phyloP scores from a whole-genome alignment of 2,113 vertebrate species.

The Dipodomys spectabilis region DNA sequence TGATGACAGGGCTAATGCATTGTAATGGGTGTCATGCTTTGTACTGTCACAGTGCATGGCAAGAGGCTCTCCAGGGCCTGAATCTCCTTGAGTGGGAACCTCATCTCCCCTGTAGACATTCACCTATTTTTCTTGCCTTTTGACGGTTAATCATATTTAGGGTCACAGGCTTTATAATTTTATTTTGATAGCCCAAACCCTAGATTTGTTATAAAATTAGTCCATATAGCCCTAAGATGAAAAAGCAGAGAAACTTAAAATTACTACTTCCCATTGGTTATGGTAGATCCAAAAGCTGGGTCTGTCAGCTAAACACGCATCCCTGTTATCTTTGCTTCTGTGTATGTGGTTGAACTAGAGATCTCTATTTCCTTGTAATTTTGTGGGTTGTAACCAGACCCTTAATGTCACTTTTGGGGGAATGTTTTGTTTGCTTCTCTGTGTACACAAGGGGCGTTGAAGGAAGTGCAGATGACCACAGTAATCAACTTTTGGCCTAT shows the following conservation, averaged over 20 bases:
- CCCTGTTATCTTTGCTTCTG: background rate
- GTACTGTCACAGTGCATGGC: background rate
- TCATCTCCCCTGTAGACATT: background rate
- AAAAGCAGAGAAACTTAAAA: conserved; percentile 47
- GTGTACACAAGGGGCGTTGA: conserved; percentile 47
- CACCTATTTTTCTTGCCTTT: background rate
- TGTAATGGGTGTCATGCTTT: background rate
- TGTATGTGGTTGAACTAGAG: background rate
- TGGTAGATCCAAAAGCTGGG: background rate
- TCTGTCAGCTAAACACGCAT: background rate
- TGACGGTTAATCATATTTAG: background rate
- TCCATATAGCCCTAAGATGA: conserved; percentile 29
- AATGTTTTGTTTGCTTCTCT: conserved; percentile 65
- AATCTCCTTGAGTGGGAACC: background rate
- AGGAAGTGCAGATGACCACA: conserved; percentile 74
- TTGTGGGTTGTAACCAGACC: conserved; percentile 59
- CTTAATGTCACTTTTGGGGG: conserved; percentile 58
- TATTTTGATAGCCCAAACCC: conserved; percentile 33
- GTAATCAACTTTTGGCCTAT: conserved; percentile 49
- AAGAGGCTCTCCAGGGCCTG: background rate
- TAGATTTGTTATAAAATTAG: conserved; percentile 48
- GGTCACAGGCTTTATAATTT: background rate
- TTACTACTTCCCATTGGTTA: conserved; percentile 5
- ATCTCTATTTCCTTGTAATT: conserved; percentile 45
- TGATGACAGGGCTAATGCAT: background rate